These are phyloP conservation scores for Metalampra italica DNA, from an alignment of 2,888 invertebrate genomes.

Conservation along the genomic window DNA sequence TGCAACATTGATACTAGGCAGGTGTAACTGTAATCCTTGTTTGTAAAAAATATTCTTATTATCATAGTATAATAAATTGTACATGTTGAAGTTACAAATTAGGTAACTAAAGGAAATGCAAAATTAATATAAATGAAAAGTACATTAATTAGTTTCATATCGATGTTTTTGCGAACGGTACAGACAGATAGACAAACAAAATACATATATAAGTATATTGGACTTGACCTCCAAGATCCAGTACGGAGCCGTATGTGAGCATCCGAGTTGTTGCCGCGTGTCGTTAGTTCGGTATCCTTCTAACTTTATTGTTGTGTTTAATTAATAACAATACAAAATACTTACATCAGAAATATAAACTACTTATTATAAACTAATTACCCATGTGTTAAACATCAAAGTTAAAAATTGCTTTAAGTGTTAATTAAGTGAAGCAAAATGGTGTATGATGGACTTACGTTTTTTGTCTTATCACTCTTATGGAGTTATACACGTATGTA, in stretches of 20 bases:
- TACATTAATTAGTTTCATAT: too few relatives aligned
- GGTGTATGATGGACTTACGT: slow-evolving; percentile 30
- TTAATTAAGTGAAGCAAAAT: slow-evolving; percentile 28
- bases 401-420: slow-evolving; percentile 16
- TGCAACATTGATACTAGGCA: too few relatives aligned
- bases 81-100: too few relatives aligned
- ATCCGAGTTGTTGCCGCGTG: slow-evolving; percentile 23
- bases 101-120: too few relatives aligned
- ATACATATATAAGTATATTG: slow-evolving; percentile 49
- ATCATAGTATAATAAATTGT: too few relatives aligned
- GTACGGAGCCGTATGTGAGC: slow-evolving; percentile 38
- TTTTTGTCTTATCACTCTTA: slow-evolving; percentile 37
- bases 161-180: slow-evolving; percentile 43
- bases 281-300: not conserved
- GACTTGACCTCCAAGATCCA: slow-evolving; percentile 66
- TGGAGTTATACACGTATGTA: slow-evolving; percentile 45
- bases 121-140: too few relatives aligned
- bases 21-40: too few relatives aligned
- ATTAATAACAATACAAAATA: too few relatives aligned
- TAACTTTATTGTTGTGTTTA: too few relatives aligned
- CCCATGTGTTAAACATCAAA: not conserved
- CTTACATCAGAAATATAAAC: too few relatives aligned
- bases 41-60: too few relatives aligned
- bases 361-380: too few relatives aligned
- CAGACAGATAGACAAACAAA: slow-evolving; percentile 44